phyloP scores from a whole-genome alignment of 2,888 invertebrate genomes.

The Prenolepis imparis region DNA sequence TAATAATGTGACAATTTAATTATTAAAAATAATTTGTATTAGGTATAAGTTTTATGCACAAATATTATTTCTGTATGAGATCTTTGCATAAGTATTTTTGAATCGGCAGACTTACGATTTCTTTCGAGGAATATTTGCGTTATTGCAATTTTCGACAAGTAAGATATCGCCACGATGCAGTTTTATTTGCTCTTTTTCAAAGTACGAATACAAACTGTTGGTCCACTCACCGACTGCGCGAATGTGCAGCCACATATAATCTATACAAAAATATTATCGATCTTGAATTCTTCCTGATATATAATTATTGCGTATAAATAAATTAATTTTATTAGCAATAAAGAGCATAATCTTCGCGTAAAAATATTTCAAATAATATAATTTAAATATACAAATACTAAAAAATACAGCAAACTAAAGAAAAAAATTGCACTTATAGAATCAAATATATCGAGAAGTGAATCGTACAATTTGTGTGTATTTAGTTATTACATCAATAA shows the following conservation, averaged over 20 bases:
- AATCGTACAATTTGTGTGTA: neutral
- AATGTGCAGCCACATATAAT: slow-evolving; percentile 97
- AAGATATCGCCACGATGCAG: slow-evolving; percentile 90
- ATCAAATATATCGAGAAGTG: neutral
- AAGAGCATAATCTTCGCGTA: neutral
- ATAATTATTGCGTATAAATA: neutral
- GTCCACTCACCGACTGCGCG: slow-evolving; percentile 98
- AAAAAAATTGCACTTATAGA: neutral
- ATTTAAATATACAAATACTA: neutral
- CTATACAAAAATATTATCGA: slow-evolving; percentile 85
- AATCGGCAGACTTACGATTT: slow-evolving; percentile 44
- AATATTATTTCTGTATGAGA: slow-evolving; percentile 1
- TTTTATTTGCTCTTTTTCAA: slow-evolving; percentile 93
- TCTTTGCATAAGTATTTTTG: slow-evolving; percentile 10
- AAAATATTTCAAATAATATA: neutral
- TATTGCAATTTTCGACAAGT: slow-evolving; percentile 83
- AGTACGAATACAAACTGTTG: slow-evolving; percentile 94
- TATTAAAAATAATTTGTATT: neutral
- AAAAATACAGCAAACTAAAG: neutral
- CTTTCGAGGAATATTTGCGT: slow-evolving; percentile 52
- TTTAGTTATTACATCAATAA: neutral
- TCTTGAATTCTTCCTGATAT: neutral
- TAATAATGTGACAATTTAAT: neutral
- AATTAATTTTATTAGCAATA: neutral
- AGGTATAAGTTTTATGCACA: neutral